These are phyloP conservation scores for Zygaena filipendulae DNA, from an alignment of 2,888 invertebrate species.

Conservation along the genomic window DNA sequence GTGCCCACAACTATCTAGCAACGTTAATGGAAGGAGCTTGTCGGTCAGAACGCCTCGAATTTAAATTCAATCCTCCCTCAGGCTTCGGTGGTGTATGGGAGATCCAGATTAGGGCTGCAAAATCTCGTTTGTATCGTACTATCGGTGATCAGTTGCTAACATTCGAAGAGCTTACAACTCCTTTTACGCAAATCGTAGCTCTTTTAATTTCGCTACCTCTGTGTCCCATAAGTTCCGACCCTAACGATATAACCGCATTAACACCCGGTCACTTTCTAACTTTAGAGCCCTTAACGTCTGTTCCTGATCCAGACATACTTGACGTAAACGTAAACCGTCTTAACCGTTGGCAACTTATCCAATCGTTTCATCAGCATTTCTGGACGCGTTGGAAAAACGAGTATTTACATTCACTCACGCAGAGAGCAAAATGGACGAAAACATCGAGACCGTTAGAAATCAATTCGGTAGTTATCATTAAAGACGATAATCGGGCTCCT, in stretches of 20 bases:
- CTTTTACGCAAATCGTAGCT: constrained; percentile 7
- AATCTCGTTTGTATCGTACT: constrained; percentile 8
- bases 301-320: constrained; percentile 5
- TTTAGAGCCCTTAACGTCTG: constrained; percentile 5
- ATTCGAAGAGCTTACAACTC: constrained; percentile 9
- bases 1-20: constrained; percentile 5
- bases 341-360: constrained; percentile 10
- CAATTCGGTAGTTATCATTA: constrained; percentile 6
- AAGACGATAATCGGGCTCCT: constrained; percentile 1
- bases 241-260: constrained; percentile 1
- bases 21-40: constrained; percentile 6
- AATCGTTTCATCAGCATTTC: constrained; percentile 8
- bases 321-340: constrained; percentile 3
- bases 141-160: constrained; percentile 9
- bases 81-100: constrained; percentile 12
- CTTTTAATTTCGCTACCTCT: constrained; percentile 6
- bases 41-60: constrained; percentile 4
- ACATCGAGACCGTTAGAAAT: constrained; percentile 6
- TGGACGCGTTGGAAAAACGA: constrained; percentile 11
- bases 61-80: constrained; percentile 5
- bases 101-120: constrained; percentile 9
- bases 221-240: constrained; percentile 2
- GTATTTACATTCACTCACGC: constrained; percentile 9
- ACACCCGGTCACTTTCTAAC: constrained; percentile 8
- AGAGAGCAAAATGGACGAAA: constrained; percentile 13